Conservation (phyloP, 2,888 invertebrate genomes). For the Dione juno region DNA sequence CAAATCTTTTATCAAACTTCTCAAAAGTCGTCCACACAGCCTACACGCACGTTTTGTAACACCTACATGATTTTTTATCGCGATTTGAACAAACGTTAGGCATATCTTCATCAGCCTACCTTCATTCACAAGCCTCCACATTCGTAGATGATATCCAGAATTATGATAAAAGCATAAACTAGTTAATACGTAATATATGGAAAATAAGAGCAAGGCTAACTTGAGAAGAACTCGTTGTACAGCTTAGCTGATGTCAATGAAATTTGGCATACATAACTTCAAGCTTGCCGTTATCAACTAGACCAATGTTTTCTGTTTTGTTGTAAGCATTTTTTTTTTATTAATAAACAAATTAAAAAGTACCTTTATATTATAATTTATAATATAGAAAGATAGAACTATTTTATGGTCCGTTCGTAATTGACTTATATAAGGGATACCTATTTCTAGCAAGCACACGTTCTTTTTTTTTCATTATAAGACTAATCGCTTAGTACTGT, state of each 20-base stretch:
- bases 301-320: too few species aligned
- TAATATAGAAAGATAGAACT: too few species aligned
- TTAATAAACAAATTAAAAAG: too few species aligned
- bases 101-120: slow-evolving; percentile 39
- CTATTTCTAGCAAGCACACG: too few species aligned
- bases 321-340: too few species aligned
- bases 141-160: slow-evolving; percentile 18
- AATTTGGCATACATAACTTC: background rate
- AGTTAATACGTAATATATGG: slow-evolving; percentile 8
- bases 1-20: slow-evolving; percentile 11
- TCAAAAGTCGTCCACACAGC: slow-evolving; percentile 26
- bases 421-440: too few species aligned
- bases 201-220: slow-evolving; percentile 21
- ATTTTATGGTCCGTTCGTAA: too few species aligned
- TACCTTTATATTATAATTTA: too few species aligned
- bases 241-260: background rate
- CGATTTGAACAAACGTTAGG: slow-evolving; percentile 31
- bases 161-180: background rate
- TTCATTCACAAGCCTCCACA: slow-evolving; percentile 47
- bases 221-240: background rate
- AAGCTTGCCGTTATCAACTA: background rate
- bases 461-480: too few species aligned
- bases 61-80: slow-evolving; percentile 38
- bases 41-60: slow-evolving; percentile 37
- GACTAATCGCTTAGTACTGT: too few species aligned